These are phyloP conservation scores for Helarctos malayanus DNA, from an alignment of 2,797 vertebrate genomes.

Conservation along the genomic window DNA sequence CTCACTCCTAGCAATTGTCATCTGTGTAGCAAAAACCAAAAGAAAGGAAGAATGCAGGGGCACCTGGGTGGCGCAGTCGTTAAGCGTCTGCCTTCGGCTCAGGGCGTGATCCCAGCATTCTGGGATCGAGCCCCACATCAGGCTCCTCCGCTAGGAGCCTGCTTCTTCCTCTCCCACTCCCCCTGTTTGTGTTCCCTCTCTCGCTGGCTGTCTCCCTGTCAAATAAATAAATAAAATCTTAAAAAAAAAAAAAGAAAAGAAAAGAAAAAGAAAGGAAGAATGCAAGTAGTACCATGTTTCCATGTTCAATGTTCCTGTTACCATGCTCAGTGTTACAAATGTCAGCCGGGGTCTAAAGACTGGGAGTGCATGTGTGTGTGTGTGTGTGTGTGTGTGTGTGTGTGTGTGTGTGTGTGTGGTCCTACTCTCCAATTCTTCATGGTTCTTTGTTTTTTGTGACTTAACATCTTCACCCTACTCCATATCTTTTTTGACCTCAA, in stretches of 20 bases:
- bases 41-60: neutral
- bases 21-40: neutral
- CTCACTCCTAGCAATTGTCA: neutral
- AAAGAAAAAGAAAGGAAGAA: neutral
- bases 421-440: neutral
- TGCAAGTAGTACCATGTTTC: no score
- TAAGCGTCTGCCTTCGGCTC: no score
- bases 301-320: neutral
- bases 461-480: neutral
- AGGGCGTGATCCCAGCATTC: no score
- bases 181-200: no score
- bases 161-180: no score
- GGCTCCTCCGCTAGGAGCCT: no score
- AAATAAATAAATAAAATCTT: no score
- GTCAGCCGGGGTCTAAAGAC: neutral
- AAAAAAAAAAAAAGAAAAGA: neutral
- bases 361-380: neutral
- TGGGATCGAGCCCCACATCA: no score
- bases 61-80: no score
- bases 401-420: accelerated
- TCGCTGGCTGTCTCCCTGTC: no score
- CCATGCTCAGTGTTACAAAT: neutral
- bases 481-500: neutral
- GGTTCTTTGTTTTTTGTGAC: neutral
- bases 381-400: accelerated